A percentile compares a stretch with the other conserved stretches of the same genome.
Evolutionary conservation across 2,797 vertebrate species (phyloP).

Genomic region (Podarcis siculus): DNA sequence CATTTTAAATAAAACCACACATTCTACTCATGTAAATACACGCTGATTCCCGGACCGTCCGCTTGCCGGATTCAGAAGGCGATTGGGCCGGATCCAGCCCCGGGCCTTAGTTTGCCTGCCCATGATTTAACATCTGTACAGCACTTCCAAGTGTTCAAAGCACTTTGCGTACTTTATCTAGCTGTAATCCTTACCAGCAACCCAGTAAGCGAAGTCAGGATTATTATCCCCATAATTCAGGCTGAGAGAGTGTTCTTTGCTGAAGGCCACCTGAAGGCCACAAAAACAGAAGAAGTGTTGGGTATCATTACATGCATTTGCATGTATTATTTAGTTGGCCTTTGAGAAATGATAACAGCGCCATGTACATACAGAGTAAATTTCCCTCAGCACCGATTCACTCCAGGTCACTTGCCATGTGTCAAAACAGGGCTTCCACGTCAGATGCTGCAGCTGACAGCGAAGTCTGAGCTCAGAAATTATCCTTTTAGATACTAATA

Average conservation of each 20-base stretch:
- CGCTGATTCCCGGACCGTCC: too few species aligned
- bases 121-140: background rate
- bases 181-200: background rate
- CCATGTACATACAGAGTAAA: background rate
- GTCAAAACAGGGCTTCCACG: background rate
- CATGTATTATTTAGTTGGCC: too few species aligned
- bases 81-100: too few species aligned
- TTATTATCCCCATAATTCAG: background rate
- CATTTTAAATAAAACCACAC: too few species aligned
- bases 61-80: too few species aligned
- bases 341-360: too few species aligned
- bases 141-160: background rate
- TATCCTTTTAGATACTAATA: background rate
- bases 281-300: background rate
- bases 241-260: background rate
- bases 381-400: background rate
- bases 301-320: background rate
- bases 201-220: background rate
- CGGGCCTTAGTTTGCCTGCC: background rate
- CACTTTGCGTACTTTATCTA: background rate
- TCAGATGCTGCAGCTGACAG: background rate
- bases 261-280: too few species aligned
- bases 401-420: background rate
- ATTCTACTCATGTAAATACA: too few species aligned
- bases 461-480: background rate